Evolutionary conservation across 1,140 invertebrate species (phyloP).

Genomic region (Cydia splendana): DNA sequence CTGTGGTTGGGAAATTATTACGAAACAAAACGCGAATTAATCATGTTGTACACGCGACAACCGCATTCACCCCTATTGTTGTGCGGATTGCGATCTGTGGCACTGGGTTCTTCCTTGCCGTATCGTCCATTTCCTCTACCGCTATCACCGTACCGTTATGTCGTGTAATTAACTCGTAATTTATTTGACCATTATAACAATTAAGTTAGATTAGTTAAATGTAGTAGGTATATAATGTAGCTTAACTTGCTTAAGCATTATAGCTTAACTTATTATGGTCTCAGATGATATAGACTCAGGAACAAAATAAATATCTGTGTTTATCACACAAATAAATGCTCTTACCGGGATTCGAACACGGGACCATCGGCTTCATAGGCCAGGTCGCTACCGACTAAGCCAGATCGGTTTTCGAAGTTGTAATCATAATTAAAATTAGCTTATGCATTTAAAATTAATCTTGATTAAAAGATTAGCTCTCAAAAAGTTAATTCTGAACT

Average conservation of each 20-base stretch:
- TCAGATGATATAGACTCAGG: too few species aligned
- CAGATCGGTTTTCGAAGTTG: too few species aligned
- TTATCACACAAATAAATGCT: neutral
- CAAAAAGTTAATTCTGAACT: neutral
- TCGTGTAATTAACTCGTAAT: conserved; percentile 2
- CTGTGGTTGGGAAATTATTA: neutral
- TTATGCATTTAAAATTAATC: too few species aligned
- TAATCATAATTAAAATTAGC: too few species aligned
- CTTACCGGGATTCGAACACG: neutral
- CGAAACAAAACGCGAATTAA: neutral
- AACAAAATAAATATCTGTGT: too few species aligned
- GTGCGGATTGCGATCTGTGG: conserved; percentile 13
- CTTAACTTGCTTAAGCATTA: too few species aligned
- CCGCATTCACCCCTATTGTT: conserved; percentile 18
- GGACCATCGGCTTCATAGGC: too few species aligned
- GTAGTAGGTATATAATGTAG: too few species aligned
- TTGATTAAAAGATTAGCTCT: too few species aligned
- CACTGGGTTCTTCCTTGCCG: conserved; percentile 13
- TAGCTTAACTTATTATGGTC: neutral
- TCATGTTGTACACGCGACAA: neutral
- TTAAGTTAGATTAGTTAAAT: too few species aligned
- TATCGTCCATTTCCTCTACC: neutral
- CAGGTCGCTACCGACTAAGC: too few species aligned
- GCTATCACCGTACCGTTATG: neutral
- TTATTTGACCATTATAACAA: neutral